Conservation (phyloP, 2,888 invertebrate species). For the Drosophila bunnanda region DNA sequence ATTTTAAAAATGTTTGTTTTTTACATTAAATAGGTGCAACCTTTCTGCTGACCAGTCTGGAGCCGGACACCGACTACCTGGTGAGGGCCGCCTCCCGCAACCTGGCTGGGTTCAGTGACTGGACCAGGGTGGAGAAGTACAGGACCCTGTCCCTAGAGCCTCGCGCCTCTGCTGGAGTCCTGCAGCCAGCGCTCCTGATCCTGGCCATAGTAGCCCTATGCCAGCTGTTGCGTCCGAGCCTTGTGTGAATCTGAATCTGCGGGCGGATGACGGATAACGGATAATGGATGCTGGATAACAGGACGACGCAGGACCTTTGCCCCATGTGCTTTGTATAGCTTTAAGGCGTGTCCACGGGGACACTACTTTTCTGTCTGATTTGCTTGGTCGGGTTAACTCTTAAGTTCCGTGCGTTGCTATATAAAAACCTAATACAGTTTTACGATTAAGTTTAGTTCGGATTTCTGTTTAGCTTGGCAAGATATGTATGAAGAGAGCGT, state of each 20-base stretch:
- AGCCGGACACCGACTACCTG: conserved; percentile 86
- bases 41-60: conserved; percentile 85
- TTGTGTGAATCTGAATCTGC: conserved; percentile 46
- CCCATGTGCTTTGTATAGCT: conserved; percentile 72
- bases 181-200: conserved; percentile 19
- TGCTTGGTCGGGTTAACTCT: conserved; percentile 50
- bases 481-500: conserved; percentile 11
- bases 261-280: conserved; percentile 28
- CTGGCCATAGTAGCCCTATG: conserved; percentile 18
- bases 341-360: conserved; percentile 54
- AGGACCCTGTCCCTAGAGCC: conserved; percentile 82
- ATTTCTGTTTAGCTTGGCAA: conserved; percentile 31
- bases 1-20: background rate
- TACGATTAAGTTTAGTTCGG: conserved; percentile 30
- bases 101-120: conserved; percentile 86
- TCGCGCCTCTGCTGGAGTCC: conserved; percentile 55
- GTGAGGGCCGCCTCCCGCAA: conserved; percentile 86
- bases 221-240: conserved; percentile 17
- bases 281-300: conserved; percentile 3
- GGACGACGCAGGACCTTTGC: conserved; percentile 7
- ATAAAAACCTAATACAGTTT: conserved; percentile 21
- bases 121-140: conserved; percentile 82
- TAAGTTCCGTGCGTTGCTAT: conserved; percentile 32
- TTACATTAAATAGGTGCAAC: conserved; percentile 85
- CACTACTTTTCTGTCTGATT: conserved; percentile 52